Conservation (phyloP, 2,113 vertebrate genomes). For the Saccopteryx bilineata region DNA sequence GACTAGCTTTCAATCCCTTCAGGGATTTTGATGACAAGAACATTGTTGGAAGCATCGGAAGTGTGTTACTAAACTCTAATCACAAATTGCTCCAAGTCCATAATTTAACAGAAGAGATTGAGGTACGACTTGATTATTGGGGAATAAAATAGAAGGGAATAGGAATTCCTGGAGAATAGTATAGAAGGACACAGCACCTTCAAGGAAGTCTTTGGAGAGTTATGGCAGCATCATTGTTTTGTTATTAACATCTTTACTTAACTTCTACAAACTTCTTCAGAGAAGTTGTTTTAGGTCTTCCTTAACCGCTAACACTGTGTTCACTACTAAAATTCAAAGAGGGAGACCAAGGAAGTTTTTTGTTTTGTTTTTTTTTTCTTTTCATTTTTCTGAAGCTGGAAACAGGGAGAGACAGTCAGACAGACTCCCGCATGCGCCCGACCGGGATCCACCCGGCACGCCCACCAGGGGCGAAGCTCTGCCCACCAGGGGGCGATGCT, state of each 20-base stretch:
- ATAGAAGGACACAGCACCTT: neutral
- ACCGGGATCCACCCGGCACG: too few species aligned
- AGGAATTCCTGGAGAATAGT: neutral
- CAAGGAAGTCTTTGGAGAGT: neutral
- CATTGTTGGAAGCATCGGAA: slow-evolving; percentile 65
- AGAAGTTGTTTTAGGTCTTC: neutral
- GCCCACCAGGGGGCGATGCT: too few species aligned
- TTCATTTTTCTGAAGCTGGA: too few species aligned
- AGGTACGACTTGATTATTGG: slow-evolving; percentile 72
- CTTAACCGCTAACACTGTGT: neutral
- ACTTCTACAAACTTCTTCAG: neutral
- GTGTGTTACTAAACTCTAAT: slow-evolving; percentile 67
- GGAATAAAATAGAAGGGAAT: neutral
- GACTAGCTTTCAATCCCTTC: slow-evolving; percentile 81
- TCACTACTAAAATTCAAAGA: neutral
- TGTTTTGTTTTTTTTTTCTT: too few species aligned
- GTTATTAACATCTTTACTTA: neutral
- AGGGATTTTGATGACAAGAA: slow-evolving; percentile 43
- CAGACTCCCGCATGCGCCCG: too few species aligned
- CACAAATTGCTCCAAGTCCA: neutral
- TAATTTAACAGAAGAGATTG: slow-evolving; percentile 73
- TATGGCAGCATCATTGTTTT: neutral
- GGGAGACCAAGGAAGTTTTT: neutral
- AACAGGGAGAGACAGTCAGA: too few species aligned
- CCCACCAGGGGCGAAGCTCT: too few species aligned